Conservation (phyloP, 2,797 vertebrate genomes). For the Clarias fuscus region DNA sequence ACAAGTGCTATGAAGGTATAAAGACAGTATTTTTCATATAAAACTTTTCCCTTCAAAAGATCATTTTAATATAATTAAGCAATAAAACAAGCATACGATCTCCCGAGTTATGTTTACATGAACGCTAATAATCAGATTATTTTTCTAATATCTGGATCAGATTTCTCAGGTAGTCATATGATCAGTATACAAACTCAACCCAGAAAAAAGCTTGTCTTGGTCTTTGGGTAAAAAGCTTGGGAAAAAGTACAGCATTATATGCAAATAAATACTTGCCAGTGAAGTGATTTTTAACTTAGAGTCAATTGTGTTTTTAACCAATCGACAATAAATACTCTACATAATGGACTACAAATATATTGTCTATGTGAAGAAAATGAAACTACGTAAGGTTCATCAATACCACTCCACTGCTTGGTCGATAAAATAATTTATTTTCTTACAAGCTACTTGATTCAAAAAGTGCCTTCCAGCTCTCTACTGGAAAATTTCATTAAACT, state of each 20-base stretch:
- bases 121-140: background rate
- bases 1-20: constrained; percentile 16
- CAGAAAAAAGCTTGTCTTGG: background rate
- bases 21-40: background rate
- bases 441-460: constrained; percentile 21
- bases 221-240: background rate
- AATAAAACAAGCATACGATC: background rate
- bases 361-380: constrained; percentile 20
- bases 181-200: constrained; percentile 12
- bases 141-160: constrained; percentile 6
- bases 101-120: background rate
- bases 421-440: constrained; percentile 26
- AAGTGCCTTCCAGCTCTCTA: constrained; percentile 31
- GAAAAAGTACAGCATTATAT: constrained; percentile 11
- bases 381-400: constrained; percentile 29
- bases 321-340: constrained; percentile 23
- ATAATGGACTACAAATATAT: constrained; percentile 21
- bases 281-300: background rate
- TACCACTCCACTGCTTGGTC: constrained; percentile 19
- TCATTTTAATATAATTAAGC: background rate
- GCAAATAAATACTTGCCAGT: constrained; percentile 17
- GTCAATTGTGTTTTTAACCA: constrained; percentile 21
- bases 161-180: background rate
- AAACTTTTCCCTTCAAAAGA: background rate
- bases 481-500: constrained; percentile 19